Base-by-base conservation (phyloP, 2,888 invertebrate species). In the Caenorhabditis doughertyi region DNA sequence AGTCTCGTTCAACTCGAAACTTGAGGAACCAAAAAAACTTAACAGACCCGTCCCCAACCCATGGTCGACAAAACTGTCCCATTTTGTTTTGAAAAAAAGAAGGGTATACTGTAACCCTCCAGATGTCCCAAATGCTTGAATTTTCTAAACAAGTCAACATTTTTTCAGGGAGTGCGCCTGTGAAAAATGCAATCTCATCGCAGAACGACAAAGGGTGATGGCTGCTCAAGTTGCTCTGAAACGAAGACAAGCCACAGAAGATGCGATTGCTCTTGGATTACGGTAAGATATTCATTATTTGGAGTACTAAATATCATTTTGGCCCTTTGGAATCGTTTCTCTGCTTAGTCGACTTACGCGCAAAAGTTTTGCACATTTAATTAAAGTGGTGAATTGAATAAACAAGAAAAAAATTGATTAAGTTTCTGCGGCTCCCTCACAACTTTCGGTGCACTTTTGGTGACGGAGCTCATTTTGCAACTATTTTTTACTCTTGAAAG, bases 191-290 rank as follows among this genome's bases (percentile, higher is more conserved):
- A 98, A 97, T 25, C 94, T 98, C 85, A 98, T 98, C 87, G 98
- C 98, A 0, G 98, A 98, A 93, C 93, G 98, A 81, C 98, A 98
- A 93, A 94, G 98, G 49, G 98, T 98, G 79, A 98, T 98, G 98
- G 98, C 98, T 18, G 98, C 98, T 68, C 96, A 96, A 94, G 91
- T 91, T 4, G 91, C 91, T 23, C 70, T 91, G 60, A 91, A 91
- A 76, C 56, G 91, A 58, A 87, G 89, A 84, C 91, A 91, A 72
- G 91, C 91, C 11, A 90, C 91, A 5, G 91, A 91, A 79, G 91
- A 91, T 60, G 91, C 91, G 5, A 90, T 91, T 72, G 91, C 90
- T 8, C 85, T 91, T 8, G 91, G 91, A 51, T 81, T 91, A 70
- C 79, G 90, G 87, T 85, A 71, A 32, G 35, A n/a, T n/a, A n/a